Evolutionary conservation across 2,797 vertebrate species (phyloP).

Genomic region (Silurus aristotelis): DNA sequence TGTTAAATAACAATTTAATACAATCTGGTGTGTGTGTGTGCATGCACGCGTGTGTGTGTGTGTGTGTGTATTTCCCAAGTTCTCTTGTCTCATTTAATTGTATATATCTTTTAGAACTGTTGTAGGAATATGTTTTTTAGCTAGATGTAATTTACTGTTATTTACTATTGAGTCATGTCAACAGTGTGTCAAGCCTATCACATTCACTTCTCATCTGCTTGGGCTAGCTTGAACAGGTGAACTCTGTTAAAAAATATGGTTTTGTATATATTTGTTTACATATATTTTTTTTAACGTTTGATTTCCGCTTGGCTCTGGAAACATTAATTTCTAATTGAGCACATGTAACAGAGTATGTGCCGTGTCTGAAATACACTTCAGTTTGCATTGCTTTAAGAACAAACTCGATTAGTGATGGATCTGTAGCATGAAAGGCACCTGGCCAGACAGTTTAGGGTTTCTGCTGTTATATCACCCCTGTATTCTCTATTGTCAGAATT

Average conservation of each 20-base stretch:
- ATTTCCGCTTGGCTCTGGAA: slow-evolving; percentile 16
- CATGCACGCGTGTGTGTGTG: not conserved
- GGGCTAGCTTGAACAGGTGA: slow-evolving; percentile 28
- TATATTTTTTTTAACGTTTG: slow-evolving; percentile 3
- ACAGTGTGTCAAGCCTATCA: slow-evolving; percentile 23
- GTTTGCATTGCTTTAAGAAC: not conserved
- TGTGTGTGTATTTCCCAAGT: slow-evolving; percentile 48
- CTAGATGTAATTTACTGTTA: slow-evolving; percentile 21
- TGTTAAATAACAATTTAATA: no score
- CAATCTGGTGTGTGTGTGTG: no score
- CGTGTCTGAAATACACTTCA: slow-evolving; percentile 9
- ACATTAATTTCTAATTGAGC: not conserved
- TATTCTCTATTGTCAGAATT: not conserved
- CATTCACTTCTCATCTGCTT: slow-evolving; percentile 35
- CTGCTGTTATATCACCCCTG: slow-evolving; percentile 4
- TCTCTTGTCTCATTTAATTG: slow-evolving; percentile 55
- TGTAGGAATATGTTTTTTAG: slow-evolving; percentile 29
- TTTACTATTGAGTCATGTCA: slow-evolving; percentile 17
- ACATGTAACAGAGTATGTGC: not conserved
- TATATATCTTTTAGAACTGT: slow-evolving; percentile 37
- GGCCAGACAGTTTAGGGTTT: slow-evolving; percentile 10
- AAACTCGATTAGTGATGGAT: not conserved
- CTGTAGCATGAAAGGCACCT: slow-evolving; percentile 1
- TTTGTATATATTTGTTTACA: slow-evolving; percentile 43
- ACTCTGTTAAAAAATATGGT: slow-evolving; percentile 24